phyloP scores from a whole-genome alignment of 2,888 invertebrate species.

The Micoletzkya japonica region DNA sequence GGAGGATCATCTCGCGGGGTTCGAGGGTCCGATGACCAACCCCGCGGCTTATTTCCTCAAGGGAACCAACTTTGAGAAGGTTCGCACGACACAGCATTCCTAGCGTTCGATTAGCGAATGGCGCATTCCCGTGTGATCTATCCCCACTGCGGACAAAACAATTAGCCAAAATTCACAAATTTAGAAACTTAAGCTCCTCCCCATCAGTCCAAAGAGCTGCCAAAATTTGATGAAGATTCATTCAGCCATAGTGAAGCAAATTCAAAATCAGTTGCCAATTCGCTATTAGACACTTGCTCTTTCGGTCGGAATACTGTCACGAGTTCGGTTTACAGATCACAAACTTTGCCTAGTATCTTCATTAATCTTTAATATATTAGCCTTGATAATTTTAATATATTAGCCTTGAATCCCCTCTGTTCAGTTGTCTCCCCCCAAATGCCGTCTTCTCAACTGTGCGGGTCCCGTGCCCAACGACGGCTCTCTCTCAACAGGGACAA shows the following conservation, averaged over 20 bases:
- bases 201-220: too few relatives aligned
- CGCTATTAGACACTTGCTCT: too few relatives aligned
- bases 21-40: conserved; percentile 24
- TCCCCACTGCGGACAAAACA: not conserved
- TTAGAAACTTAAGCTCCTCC: too few relatives aligned
- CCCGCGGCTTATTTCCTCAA: conserved; percentile 20
- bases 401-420: not conserved
- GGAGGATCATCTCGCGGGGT: not conserved
- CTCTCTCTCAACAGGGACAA: not conserved
- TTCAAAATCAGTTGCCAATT: too few relatives aligned
- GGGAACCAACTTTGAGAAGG: conserved; percentile 27
- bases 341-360: too few relatives aligned
- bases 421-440: conserved; percentile 19
- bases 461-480: conserved; percentile 28
- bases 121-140: not conserved
- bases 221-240: too few relatives aligned
- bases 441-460: conserved; percentile 26
- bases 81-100: not conserved
- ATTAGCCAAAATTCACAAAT: not conserved
- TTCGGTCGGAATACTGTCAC: too few relatives aligned
- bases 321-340: too few relatives aligned
- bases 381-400: too few relatives aligned
- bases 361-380: too few relatives aligned
- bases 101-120: not conserved
- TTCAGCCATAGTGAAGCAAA: too few relatives aligned